Evolutionary conservation across 2,888 invertebrate genomes (phyloP), one percentile per base, ranked within the genome.

Genomic region (Drepanosiphum platanoidis): DNA sequence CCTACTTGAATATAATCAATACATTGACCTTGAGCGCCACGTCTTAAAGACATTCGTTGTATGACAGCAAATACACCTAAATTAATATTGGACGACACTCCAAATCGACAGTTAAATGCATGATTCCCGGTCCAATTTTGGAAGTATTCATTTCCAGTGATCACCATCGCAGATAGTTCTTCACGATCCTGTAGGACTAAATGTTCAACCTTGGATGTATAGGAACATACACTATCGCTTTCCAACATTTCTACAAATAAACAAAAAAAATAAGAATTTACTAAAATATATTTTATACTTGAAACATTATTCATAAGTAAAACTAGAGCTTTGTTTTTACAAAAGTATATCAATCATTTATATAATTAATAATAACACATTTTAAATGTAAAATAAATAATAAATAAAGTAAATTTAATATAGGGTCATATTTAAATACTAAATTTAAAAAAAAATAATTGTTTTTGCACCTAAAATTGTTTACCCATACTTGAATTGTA

Each of bases 11-110:
- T 88, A 87, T 90, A 92, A 88, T 92, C 92, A 30, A 91, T 88
- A 86, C 92, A 92, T 34, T 90, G 89, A 3, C 89, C 89, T 8
- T 88, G 90, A 27, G 89, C 88, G 86, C 90, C 89, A 78, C 88
- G 88, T 58, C 91, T 89, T 30, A 92, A 89, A 27, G 89, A 89
- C 88, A 92, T 89, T 77, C 89, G 90, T 87, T 92, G 92, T 74
- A 92, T 90, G 8, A 92, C 91, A 32, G 90, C 91, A 87, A 92
- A 90, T 15, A 92, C 87, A 15, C 91, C 91, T 36, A 89, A 88
- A 0, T 88, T 88, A 58, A 88, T 88, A n/a, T 87, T 87, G 4
- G 87, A 82, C 0, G 89, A 86, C 80, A 90, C 89, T 86, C 89
- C 87, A 87, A 90, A 90, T 75, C 87, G 88, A 86, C 90, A 91